Percentiles rank a stretch among this genome's conserved stretches.
phyloP scores from a whole-genome alignment of 2,113 vertebrate species.

The human (Homo sapiens) region DNA sequence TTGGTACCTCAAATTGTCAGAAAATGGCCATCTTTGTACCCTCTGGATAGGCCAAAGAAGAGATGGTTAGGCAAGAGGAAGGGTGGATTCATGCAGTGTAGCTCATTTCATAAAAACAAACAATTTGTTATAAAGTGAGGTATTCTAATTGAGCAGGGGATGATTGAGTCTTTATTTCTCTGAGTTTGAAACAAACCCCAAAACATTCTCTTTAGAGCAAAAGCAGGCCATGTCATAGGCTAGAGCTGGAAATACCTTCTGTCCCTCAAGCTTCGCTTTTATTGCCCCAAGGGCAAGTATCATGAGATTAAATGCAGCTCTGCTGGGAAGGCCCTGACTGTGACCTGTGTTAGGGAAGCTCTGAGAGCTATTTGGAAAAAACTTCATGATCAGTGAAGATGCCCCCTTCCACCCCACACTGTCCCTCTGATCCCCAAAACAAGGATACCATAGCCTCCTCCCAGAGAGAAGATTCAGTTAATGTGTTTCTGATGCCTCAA shows the following conservation, averaged over 20 bases:
- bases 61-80: background rate
- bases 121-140: constrained; percentile 31
- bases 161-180: constrained; percentile 43
- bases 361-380: background rate
- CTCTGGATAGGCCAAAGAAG: background rate
- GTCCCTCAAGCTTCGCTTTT: constrained; percentile 1
- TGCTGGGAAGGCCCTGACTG: background rate
- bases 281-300: constrained; percentile 26
- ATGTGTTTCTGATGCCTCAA: constrained; percentile 76
- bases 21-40: background rate
- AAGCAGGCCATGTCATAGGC: constrained; percentile 49
- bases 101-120: constrained; percentile 41
- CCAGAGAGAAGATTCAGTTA: constrained; percentile 62
- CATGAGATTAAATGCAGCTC: background rate
- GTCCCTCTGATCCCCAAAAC: constrained; percentile 34
- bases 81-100: background rate
- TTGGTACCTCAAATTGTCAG: background rate
- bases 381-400: background rate
- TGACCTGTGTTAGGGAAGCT: background rate
- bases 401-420: background rate
- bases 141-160: background rate
- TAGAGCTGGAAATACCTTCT: background rate
- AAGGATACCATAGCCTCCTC: constrained; percentile 19
- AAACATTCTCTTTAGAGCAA: constrained; percentile 59
- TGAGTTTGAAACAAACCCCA: constrained; percentile 54